Evolutionary conservation across 2,113 vertebrate species (phyloP).

Genomic region (Aspidoscelis tigris): DNA sequence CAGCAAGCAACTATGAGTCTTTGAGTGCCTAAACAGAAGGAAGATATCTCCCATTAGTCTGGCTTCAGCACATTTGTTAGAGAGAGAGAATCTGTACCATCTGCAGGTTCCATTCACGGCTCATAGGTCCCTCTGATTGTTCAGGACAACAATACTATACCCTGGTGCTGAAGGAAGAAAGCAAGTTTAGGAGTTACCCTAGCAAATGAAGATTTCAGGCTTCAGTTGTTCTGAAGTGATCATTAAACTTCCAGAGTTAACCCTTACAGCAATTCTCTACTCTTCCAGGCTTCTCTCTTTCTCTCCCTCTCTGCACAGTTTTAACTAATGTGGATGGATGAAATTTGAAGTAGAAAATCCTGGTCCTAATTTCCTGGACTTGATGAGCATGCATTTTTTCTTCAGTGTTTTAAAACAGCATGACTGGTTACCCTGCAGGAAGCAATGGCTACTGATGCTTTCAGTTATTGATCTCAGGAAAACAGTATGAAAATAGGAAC

Average conservation of each 20-base stretch:
- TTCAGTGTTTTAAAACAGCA: neutral
- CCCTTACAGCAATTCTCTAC: neutral
- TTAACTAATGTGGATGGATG: neutral
- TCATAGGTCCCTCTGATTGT: neutral
- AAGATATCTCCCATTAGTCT: neutral
- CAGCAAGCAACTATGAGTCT: neutral
- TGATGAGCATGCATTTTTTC: too few species aligned
- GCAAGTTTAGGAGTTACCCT: neutral
- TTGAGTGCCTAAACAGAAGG: neutral
- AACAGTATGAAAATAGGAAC: too few species aligned
- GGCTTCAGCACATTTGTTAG: neutral
- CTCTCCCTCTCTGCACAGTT: neutral
- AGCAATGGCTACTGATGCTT: too few species aligned
- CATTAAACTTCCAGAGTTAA: neutral
- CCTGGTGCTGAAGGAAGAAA: conserved; percentile 31
- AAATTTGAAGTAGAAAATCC: too few species aligned
- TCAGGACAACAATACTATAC: conserved; percentile 10
- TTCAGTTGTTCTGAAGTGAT: neutral
- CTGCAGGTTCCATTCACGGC: neutral
- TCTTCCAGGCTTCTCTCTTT: neutral
- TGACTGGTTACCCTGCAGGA: neutral
- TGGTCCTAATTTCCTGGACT: too few species aligned
- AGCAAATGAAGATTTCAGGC: conserved; percentile 19
- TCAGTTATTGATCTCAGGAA: too few species aligned
- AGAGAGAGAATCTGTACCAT: accelerated